Evolutionary conservation across 1,140 invertebrate genomes (phyloP).

Genomic region (Lysiphlebus fabarum): DNA sequence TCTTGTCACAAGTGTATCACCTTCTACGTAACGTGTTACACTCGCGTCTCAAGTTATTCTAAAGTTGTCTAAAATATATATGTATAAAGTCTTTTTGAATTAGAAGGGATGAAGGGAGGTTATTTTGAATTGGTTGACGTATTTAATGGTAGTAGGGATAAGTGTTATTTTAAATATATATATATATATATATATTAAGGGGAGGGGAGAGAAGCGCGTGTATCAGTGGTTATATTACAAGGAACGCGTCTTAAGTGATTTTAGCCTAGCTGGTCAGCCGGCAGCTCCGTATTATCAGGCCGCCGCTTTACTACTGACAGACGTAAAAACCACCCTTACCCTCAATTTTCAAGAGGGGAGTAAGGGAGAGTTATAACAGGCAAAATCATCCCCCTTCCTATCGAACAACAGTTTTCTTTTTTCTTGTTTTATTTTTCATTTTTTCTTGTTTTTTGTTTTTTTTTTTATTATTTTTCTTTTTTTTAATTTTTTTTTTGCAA

Average conservation of each 20-base stretch:
- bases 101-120: constrained; percentile 18
- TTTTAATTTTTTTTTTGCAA: no score
- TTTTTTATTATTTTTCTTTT: no score
- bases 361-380: neutral
- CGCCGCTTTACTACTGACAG: constrained; percentile 57
- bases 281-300: constrained; percentile 56
- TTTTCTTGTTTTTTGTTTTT: no score
- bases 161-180: constrained; percentile 3
- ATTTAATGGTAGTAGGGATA: constrained; percentile 23
- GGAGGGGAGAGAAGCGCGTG: constrained; percentile 30
- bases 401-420: no score
- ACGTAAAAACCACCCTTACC: constrained; percentile 56
- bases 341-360: constrained; percentile 29
- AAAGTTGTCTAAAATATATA: neutral
- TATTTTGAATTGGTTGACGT: constrained; percentile 24
- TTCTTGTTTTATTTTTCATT: no score
- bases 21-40: constrained; percentile 1
- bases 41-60: constrained; percentile 2
- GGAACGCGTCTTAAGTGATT: constrained; percentile 54
- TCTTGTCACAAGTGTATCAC: constrained; percentile 18
- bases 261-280: constrained; percentile 52
- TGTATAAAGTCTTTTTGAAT: constrained; percentile 3
- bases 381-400: no score
- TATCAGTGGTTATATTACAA: constrained; percentile 46
- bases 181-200: constrained; percentile 7